Evolutionary conservation across 2,113 vertebrate species (phyloP).

Genomic region (Esox niger): DNA sequence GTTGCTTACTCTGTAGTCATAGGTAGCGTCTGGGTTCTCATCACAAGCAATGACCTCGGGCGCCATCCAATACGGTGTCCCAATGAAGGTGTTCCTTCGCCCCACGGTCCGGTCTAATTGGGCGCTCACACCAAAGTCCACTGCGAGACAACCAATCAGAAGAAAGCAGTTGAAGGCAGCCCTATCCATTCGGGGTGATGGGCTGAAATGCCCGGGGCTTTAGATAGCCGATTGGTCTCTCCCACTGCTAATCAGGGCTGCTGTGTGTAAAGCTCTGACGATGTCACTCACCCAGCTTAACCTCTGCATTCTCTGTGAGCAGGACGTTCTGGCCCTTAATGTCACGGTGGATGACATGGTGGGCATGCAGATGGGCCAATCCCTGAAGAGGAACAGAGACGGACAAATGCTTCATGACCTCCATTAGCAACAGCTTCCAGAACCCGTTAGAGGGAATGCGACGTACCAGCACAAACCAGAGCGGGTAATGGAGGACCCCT

Average conservation of each 20-base stretch:
- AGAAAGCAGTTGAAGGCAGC: neutral
- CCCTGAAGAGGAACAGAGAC: conserved; percentile 70
- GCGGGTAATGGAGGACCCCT: too few species aligned
- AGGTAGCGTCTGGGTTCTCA: conserved; percentile 97
- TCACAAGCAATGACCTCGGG: conserved; percentile 98
- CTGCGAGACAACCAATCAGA: conserved; percentile 57
- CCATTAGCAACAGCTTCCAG: too few species aligned
- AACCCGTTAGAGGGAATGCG: neutral
- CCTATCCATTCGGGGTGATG: neutral
- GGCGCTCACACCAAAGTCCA: conserved; percentile 96
- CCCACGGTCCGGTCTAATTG: conserved; percentile 96
- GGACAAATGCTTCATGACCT: too few species aligned
- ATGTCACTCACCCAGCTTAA: conserved; percentile 60
- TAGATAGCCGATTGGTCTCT: too few species aligned
- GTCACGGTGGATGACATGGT: conserved; percentile 71
- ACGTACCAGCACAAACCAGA: too few species aligned
- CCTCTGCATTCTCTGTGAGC: conserved; percentile 68
- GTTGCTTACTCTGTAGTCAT: conserved; percentile 91
- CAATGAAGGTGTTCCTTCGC: conserved; percentile 96
- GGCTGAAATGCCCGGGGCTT: neutral
- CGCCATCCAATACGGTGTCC: conserved; percentile 98
- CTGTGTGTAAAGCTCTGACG: too few species aligned
- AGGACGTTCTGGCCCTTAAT: conserved; percentile 72
- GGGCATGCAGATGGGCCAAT: conserved; percentile 66
- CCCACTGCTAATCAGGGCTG: too few species aligned